phyloP scores from a whole-genome alignment of 2,888 invertebrate genomes.

The Heliconius ethilla region DNA sequence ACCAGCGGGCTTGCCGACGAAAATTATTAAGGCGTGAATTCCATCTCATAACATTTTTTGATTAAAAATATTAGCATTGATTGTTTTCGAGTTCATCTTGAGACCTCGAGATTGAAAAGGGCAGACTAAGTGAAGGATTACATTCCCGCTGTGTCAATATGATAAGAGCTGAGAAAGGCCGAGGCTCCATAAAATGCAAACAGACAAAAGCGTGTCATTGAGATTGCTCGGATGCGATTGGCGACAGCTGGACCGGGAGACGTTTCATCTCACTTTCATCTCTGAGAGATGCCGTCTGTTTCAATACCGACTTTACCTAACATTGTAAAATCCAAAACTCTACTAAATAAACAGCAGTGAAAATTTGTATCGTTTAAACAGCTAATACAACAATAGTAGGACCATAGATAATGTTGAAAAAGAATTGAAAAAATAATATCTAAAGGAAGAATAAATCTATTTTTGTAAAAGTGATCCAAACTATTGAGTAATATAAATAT shows the following conservation, averaged over 20 bases:
- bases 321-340: conserved; percentile 31
- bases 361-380: background rate
- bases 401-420: background rate
- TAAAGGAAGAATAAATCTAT: background rate
- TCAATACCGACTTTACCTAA: conserved; percentile 49
- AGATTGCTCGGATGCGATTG: conserved; percentile 66
- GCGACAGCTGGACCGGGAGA: conserved; percentile 55
- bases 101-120: conserved; percentile 60
- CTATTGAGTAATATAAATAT: conserved; percentile 17
- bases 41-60: conserved; percentile 31
- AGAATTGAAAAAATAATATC: background rate
- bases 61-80: conserved; percentile 42
- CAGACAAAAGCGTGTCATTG: conserved; percentile 61
- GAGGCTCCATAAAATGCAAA: conserved; percentile 65
- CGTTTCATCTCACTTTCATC: conserved; percentile 50
- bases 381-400: background rate
- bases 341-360: background rate
- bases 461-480: background rate
- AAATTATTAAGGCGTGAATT: conserved; percentile 32
- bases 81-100: conserved; percentile 39
- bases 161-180: conserved; percentile 72
- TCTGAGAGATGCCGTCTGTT: conserved; percentile 49
- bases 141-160: conserved; percentile 72
- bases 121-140: conserved; percentile 69
- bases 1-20: conserved; percentile 22